Percentiles rank a stretch among this genome's conserved stretches.
Evolutionary conservation across 2,888 invertebrate species (phyloP).

Genomic region (Pterobdella sp.): DNA sequence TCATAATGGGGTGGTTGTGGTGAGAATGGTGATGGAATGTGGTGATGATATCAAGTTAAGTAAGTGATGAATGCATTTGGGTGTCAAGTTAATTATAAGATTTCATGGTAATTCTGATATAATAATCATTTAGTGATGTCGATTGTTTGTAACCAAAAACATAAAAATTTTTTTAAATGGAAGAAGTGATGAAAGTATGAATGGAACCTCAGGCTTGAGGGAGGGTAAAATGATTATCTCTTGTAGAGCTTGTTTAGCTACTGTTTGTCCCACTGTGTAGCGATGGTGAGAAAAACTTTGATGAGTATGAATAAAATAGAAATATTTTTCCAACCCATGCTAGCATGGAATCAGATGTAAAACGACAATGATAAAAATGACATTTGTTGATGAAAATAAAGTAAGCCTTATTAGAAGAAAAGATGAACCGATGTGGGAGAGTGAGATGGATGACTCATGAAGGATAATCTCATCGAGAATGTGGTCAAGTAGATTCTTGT

Average conservation of each 20-base stretch:
- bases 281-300: not conserved
- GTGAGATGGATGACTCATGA: constrained; percentile 74
- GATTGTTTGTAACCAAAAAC: too few species aligned
- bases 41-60: constrained; percentile 17
- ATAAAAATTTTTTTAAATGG: too few species aligned
- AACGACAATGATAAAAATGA: not conserved
- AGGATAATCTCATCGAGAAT: constrained; percentile 91
- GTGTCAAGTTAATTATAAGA: too few species aligned
- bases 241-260: constrained; percentile 87
- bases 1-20: not conserved
- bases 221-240: constrained; percentile 94
- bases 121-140: too few species aligned
- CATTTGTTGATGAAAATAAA: not conserved
- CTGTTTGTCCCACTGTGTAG: constrained; percentile 52
- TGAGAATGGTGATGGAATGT: constrained; percentile 25
- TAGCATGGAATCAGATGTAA: too few species aligned
- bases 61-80: not conserved
- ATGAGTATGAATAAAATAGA: too few species aligned
- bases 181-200: not conserved
- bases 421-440: constrained; percentile 81
- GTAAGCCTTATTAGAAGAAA: too few species aligned
- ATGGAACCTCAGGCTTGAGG: constrained; percentile 70
- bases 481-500: constrained; percentile 81
- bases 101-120: too few species aligned
- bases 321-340: too few species aligned